Evolutionary conservation across 2,113 vertebrate genomes (phyloP), one percentile per base, ranked within the genome.

Genomic region (Podarcis raffonei): DNA sequence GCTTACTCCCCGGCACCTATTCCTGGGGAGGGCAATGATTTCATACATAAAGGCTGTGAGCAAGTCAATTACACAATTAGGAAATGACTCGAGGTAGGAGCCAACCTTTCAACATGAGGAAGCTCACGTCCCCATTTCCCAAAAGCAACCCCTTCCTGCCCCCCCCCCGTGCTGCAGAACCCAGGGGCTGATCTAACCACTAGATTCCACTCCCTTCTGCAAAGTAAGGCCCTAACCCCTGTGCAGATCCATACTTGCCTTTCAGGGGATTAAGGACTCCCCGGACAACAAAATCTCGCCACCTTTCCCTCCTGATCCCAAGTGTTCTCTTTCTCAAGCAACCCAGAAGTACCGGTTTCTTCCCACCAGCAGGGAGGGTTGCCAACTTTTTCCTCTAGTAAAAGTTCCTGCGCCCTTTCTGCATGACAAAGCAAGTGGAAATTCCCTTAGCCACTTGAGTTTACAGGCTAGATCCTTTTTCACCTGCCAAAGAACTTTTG

Each of bases 1-100:
- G 32, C 23, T 77, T 22, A 37, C 6, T 42, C 39, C 1, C 53
- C 27, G 13, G 35, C 12, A 22, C 57, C 18, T 15, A n/a, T 42
- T 69, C 37, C 18, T 65, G 16, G 4, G 12, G 74, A 42, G 25
- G 65, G 59, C 23, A 65, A 62, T 3, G 35, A 78, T n/a, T 76
- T 35, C 9, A 18, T 66, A 7, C 22, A 6, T 5, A 12, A 74
- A 22, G 39, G 81, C 83, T 48, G 39, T 78, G 81, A 88, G 62
- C 71, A 83, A 83, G 37, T 30, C 2, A 13, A 62, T 88, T 88
- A 35, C 87, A 83, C 72, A 88, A 88, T 78, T 88, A 83, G 81
- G 87, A 83, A 88, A 77, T 88, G 71, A 76, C 37, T 88, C 80
- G 32, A 3, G 12, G 42, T 37, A 66, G 35, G 62, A 79, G 12